Conservation (phyloP, 2,888 invertebrate genomes). For the Cinara cedri region DNA sequence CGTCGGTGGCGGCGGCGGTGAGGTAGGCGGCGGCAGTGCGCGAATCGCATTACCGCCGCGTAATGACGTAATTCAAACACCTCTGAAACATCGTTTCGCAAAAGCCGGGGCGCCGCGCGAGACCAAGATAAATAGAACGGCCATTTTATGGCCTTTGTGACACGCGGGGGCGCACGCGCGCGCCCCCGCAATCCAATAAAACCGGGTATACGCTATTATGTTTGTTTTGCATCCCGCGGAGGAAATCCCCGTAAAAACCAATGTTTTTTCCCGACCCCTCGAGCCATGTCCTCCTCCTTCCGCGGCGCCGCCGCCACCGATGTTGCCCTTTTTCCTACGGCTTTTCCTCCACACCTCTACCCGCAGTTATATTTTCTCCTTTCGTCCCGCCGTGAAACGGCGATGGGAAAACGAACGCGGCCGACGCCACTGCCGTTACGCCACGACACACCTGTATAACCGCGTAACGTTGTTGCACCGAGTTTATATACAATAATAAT, state of each 20-base stretch:
- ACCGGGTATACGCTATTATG: constrained; percentile 52
- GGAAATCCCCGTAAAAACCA: constrained; percentile 52
- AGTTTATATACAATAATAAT: no score
- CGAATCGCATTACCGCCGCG: constrained; percentile 41
- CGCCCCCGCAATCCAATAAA: constrained; percentile 50
- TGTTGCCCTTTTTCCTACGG: neutral
- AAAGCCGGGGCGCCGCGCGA: constrained; percentile 16
- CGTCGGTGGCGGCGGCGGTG: neutral
- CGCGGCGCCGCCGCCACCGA: neutral
- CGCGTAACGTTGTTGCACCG: no score
- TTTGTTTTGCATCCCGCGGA: constrained; percentile 54
- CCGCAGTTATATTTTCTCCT: neutral
- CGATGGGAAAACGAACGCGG: no score
- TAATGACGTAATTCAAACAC: constrained; percentile 54
- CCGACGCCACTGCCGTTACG: neutral
- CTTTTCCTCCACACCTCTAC: neutral
- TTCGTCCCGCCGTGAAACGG: no score
- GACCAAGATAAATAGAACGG: constrained; percentile 49
- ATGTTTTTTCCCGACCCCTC: constrained; percentile 33
- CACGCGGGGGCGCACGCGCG: constrained; percentile 23
- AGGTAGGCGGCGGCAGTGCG: neutral
- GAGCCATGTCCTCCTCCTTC: neutral
- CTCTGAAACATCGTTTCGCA: constrained; percentile 50
- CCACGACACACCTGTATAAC: no score
- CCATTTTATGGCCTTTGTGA: constrained; percentile 56